Base-by-base conservation (phyloP, 2,113 vertebrate genomes). In the Periophthalmus modestus region DNA sequence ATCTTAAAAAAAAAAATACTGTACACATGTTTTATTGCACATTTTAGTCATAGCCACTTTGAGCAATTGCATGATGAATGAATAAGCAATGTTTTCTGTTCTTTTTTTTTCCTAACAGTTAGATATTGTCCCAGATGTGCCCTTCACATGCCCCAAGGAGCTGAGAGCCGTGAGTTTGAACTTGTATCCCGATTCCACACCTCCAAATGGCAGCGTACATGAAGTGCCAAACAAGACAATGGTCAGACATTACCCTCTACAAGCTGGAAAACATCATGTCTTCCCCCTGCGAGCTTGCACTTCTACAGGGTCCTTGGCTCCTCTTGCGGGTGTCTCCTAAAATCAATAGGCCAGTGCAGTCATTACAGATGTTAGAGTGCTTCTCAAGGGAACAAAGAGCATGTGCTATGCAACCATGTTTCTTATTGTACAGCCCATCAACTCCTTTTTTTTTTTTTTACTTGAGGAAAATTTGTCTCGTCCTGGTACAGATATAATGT, bases 301-400 rank as follows among this genome's bases (percentile, higher is more conserved):
- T 4, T 18, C 33, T 36, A 33, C 55, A 21, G 1, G 47, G 65
- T 66, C 43, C 34, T 46, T 47, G 11, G 1, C 39, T 47, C 33
- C 39, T 23, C 65, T 21, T 6, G 16, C 3, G 62, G 62, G 21
- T 67, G n/a, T 67, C n/a, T 48, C 43, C 66, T 67, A 47, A 67
- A 67, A 67, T 67, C 66, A 67, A 67, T 67, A 67, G 15, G 66
- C 10, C n/a, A 46, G 66, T 67, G 66, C 11, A 9, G 43, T 47
- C 48, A 23, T 67, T 67, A 67, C 39, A 67, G 66, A 67, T 43
- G 43, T 67, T 67, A n/a, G 47, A 24, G 36, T 24, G 43, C n/a
- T 6, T 67, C 43, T 48, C 66, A 18, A n/a, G 66, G 66, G 66
- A 67, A 43, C n/a, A 12, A 0, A 13, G 63, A 66, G 63, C 66